These are phyloP conservation scores for Parasteatoda tepidariorum DNA, from an alignment of 1,140 invertebrate genomes.

Conservation along the genomic window DNA sequence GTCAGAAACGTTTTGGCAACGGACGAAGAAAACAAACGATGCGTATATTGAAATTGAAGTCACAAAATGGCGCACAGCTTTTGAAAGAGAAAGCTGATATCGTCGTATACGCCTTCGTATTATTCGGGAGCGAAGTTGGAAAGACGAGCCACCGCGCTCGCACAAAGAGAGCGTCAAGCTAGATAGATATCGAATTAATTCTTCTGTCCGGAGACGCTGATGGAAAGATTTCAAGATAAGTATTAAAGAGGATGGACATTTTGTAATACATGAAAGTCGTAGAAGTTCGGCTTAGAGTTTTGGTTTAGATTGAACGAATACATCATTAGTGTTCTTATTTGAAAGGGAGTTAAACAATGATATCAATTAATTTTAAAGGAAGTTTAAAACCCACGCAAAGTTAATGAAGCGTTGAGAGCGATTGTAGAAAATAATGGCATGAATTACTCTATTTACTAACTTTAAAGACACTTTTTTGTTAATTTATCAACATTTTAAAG, in stretches of 20 bases:
- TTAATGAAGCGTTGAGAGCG: no score
- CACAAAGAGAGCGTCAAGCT: slow-evolving; percentile 10
- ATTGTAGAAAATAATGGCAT: no score
- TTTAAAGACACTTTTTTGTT: no score
- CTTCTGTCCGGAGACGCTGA: neutral
- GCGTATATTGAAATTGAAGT: neutral
- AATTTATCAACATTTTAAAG: no score
- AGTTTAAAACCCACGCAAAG: no score
- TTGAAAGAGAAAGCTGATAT: slow-evolving; percentile 11
- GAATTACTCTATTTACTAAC: no score
- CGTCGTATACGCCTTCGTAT: neutral
- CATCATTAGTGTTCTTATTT: no score
- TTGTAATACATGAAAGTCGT: no score
- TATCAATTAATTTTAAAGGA: no score
- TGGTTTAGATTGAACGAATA: no score
- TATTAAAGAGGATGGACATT: neutral
- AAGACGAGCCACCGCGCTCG: neutral
- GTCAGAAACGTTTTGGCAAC: neutral
- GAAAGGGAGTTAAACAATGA: no score
- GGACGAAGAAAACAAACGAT: neutral
- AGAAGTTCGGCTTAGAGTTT: no score
- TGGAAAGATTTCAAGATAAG: slow-evolving; percentile 12
- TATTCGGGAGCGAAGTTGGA: neutral
- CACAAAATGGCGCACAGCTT: neutral
- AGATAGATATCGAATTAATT: slow-evolving; percentile 39